Conservation (phyloP, 2,888 invertebrate species). For the Oegoconia quadripuncta region DNA sequence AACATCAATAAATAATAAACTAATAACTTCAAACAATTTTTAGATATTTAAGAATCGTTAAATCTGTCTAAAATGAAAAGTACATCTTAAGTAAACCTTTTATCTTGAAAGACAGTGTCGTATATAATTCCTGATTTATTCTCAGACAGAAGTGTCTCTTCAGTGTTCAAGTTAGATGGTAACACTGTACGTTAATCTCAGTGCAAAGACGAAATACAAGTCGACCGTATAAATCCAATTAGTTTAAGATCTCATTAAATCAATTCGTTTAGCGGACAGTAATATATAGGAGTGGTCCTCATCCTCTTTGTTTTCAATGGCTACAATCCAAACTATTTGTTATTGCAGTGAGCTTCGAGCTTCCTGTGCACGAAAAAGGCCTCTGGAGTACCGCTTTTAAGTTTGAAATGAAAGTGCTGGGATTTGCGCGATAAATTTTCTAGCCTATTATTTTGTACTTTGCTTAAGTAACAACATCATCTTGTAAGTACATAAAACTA, state of each 20-base stretch:
- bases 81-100: slow-evolving; percentile 38
- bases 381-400: slow-evolving; percentile 25
- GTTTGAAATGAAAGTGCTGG: too few relatives aligned
- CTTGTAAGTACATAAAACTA: not conserved
- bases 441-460: too few relatives aligned
- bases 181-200: slow-evolving; percentile 47
- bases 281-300: slow-evolving; percentile 55
- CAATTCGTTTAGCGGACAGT: slow-evolving; percentile 69
- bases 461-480: too few relatives aligned
- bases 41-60: slow-evolving; percentile 2
- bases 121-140: slow-evolving; percentile 60
- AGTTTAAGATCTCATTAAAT: slow-evolving; percentile 72
- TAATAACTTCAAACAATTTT: not conserved
- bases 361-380: slow-evolving; percentile 44
- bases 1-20: slow-evolving; percentile 6
- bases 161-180: slow-evolving; percentile 40
- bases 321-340: slow-evolving; percentile 70
- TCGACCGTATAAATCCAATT: slow-evolving; percentile 68
- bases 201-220: slow-evolving; percentile 52
- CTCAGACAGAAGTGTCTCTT: slow-evolving; percentile 40
- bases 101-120: slow-evolving; percentile 48
- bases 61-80: slow-evolving; percentile 3
- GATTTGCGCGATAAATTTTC: too few relatives aligned
- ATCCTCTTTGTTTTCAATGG: slow-evolving; percentile 67
- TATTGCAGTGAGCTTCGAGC: slow-evolving; percentile 50